Conservation (phyloP, 2,888 invertebrate species). For the Nephrocerus scutellatus region DNA sequence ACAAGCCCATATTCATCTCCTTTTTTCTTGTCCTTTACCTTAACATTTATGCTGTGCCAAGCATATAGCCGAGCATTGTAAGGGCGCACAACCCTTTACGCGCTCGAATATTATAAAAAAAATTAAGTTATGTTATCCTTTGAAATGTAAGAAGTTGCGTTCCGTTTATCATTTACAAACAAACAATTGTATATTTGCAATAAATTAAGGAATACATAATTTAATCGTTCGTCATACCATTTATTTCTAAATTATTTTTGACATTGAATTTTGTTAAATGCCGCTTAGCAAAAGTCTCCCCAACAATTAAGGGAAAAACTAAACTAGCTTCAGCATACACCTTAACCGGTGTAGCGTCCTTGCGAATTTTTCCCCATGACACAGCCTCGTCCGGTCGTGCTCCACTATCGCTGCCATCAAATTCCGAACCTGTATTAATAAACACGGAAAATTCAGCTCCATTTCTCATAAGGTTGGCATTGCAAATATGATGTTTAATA, state of each 20-base stretch:
- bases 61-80: no score
- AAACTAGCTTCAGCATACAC: conserved; percentile 90
- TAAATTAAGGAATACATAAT: conserved; percentile 7
- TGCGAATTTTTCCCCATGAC: conserved; percentile 97
- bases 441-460: conserved; percentile 95
- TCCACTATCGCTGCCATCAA: conserved; percentile 96
- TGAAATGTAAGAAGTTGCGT: no score
- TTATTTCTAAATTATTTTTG: no score
- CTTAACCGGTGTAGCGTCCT: conserved; percentile 83
- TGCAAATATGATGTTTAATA: conserved; percentile 98
- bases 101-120: no score
- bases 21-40: no score
- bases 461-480: conserved; percentile 99
- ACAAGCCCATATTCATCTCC: no score
- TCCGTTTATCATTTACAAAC: no score
- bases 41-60: no score
- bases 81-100: no score
- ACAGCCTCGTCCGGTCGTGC: conserved; percentile 97
- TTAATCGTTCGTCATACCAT: conserved; percentile 8
- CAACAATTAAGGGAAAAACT: conserved; percentile 90
- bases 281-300: conserved; percentile 87
- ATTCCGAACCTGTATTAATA: conserved; percentile 91
- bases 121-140: no score
- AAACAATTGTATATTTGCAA: not conserved
- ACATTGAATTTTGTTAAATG: conserved; percentile 44